Conservation (phyloP, 2,888 invertebrate species). For the Hyposoter dolosus region DNA sequence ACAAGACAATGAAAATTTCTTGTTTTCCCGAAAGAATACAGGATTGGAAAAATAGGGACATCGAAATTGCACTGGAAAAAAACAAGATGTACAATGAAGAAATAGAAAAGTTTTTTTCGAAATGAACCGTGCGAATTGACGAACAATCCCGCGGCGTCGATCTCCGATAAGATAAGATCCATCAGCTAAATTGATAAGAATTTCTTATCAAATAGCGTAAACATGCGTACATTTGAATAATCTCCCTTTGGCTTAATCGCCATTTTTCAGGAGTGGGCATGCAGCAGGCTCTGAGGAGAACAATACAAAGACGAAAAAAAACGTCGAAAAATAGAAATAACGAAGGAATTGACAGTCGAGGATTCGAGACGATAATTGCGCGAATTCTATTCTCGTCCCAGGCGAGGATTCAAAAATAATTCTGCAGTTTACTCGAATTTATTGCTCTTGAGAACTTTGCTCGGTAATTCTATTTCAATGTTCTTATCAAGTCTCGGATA, state of each 20-base stretch:
- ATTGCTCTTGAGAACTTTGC: not conserved
- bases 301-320: slow-evolving; percentile 19
- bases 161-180: slow-evolving; percentile 60
- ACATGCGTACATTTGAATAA: slow-evolving; percentile 50
- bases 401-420: slow-evolving; percentile 8
- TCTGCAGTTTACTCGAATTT: not conserved
- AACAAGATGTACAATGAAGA: not conserved
- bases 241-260: slow-evolving; percentile 38
- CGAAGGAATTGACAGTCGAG: not conserved
- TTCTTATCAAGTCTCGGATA: not conserved
- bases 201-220: slow-evolving; percentile 33
- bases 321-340: not conserved
- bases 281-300: not conserved
- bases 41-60: not conserved
- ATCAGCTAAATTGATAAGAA: slow-evolving; percentile 53
- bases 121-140: slow-evolving; percentile 41
- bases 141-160: slow-evolving; percentile 44
- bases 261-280: not conserved
- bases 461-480: not conserved
- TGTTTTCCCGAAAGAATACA: not conserved
- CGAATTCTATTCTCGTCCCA: slow-evolving; percentile 34
- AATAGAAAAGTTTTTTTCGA: slow-evolving; percentile 16
- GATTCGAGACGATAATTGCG: slow-evolving; percentile 3
- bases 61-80: slow-evolving; percentile 3
- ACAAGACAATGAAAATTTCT: not conserved